Evolutionary conservation across 2,113 vertebrate genomes (phyloP), one percentile per base, ranked within the genome.

Genomic region (Notechis scutatus): DNA sequence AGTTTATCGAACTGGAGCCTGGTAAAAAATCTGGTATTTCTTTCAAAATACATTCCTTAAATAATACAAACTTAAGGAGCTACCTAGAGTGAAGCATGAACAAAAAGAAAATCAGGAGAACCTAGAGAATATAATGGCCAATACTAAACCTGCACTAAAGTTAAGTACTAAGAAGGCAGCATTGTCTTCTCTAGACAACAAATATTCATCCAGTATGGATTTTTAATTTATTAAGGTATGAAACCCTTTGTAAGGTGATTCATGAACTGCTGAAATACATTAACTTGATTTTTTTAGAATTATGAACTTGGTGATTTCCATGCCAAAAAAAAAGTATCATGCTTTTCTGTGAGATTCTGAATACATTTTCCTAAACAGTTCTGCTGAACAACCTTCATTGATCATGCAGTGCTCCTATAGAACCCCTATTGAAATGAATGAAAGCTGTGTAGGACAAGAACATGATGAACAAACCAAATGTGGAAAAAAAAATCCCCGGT

Each of bases 21-120:
- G 42, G 69, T 85, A 94, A 94, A 94, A 95, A 56, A 4, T 12
- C 56, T 90, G 57, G 45, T 59, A 59, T 59, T 59, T 92, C 59
- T 54, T 0, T 55, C 88, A 90, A 92, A 39, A 69, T 56, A 50
- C 74, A 69, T 3, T 26, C 88, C 61, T 42, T 10, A 59, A 85
- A 90, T 85, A 47, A 54, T 89, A n/a, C 12, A 15, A 69, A n/a
- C 61, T n/a, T 8, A 54, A 92, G 29, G 20, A 34, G 34, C 8
- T 55, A 34, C 20, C 61, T 69, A 55, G 85, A 56, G 24, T 18
- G 5, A 26, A 86, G 54, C 55, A 34, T 15, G 29, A 88, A 29
- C 57, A 45, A 85, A 89, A 0, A 6, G 91, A 50, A 93, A 34
- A 55, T 94, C 95, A 91, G 57, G 93, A 69, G 64, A 14, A 69